Base-by-base conservation (phyloP, 2,797 vertebrate genomes). In the Cottoperca gobio region DNA sequence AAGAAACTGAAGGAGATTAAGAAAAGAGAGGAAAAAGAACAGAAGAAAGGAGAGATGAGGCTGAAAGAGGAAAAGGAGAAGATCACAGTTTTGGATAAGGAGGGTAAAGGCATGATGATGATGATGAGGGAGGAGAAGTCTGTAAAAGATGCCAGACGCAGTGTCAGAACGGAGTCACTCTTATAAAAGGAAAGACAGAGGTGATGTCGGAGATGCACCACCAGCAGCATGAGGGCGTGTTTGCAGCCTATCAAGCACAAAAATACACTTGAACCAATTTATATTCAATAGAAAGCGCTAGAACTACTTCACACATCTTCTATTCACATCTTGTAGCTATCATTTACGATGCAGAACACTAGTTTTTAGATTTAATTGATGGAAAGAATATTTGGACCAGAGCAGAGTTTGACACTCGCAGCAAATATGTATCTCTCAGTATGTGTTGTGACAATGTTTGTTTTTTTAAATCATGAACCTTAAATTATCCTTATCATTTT, bases 1-100 rank as follows among this genome's bases (percentile, higher is more conserved):
- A 97, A 95, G 86, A 97, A 95, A 89, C 92, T 97, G 52, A 97
- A 96, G 86, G 96, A 97, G 89, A 96, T 97, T 83, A 96, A 90
- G 85, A 97, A 95, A 89, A 90, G 89, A 6, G 94, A 96, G 86
- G 96, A 97, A 62, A 97, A 95, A 71, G 95, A 93, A 70, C 96
- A 95, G 85, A 95, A 90, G 81, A 95, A 93, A 83, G 94, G 49
- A 53, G 92, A 89, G 6, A 88, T 78, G 60, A 84, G 53, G 57
- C 72, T 71, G 31, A 91, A 73, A 55, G 86, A 82, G 46, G 87
- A 87, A 13, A 83, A 79, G 59, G 93, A 81, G 91, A 91, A 92
- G 67, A 93, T 93, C 84, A 92, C 91, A 26, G 92, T 94, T 83
- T 64, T 90, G 65, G 95, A 94, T 72, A 95, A 93, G 61, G 93